These are phyloP conservation scores for Pseudochromis fuscus DNA, from an alignment of 2,797 vertebrate genomes.

Conservation along the genomic window DNA sequence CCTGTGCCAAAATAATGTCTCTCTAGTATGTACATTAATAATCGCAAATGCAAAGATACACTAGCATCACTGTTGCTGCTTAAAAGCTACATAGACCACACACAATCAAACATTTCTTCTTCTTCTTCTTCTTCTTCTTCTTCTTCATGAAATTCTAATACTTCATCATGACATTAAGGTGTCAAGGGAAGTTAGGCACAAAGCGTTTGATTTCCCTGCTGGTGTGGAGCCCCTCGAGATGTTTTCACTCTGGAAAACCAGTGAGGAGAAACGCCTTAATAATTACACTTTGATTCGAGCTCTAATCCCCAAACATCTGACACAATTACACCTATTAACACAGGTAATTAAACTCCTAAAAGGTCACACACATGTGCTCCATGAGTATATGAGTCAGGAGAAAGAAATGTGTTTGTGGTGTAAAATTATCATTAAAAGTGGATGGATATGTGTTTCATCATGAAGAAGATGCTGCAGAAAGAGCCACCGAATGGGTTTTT, in stretches of 20 bases:
- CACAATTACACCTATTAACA: conserved; percentile 70
- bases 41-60: conserved; percentile 1
- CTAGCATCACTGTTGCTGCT: not conserved
- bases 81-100: not conserved
- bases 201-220: conserved; percentile 58
- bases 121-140: no score
- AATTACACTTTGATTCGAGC: conserved; percentile 53
- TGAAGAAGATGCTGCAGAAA: no score
- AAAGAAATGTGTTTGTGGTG: not conserved
- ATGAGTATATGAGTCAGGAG: not conserved
- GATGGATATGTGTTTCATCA: not conserved
- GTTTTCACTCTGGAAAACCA: conserved; percentile 58
- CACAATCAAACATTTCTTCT: conserved; percentile 6
- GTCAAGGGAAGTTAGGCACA: conserved; percentile 26
- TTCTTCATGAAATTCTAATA: no score
- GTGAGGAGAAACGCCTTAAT: conserved; percentile 56
- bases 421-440: not conserved
- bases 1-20: not conserved
- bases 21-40: not conserved
- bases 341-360: conserved; percentile 66
- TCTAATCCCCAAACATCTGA: conserved; percentile 67
- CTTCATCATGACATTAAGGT: conserved; percentile 34
- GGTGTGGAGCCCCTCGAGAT: conserved; percentile 40
- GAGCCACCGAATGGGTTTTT: no score
- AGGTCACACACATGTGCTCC: conserved; percentile 12